Conservation (phyloP, 2,113 vertebrate species). For the Panthera uncia region DNA sequence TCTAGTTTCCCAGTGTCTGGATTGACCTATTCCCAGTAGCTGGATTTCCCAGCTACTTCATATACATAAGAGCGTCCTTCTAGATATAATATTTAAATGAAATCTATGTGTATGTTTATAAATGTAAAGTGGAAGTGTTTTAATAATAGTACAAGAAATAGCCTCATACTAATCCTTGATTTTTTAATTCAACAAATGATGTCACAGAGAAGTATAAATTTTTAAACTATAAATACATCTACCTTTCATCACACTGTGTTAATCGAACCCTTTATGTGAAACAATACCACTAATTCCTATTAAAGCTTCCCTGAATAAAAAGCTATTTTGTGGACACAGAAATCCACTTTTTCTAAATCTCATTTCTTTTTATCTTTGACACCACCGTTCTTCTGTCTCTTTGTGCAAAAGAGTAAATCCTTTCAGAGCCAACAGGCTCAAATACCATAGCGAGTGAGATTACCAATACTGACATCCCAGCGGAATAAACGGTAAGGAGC, state of each 20-base stretch:
- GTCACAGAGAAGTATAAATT: conserved; percentile 52
- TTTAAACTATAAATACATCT: conserved; percentile 67
- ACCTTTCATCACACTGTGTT: conserved; percentile 36
- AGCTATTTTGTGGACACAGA: conserved; percentile 73
- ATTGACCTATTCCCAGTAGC: background rate
- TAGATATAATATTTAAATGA: conserved; percentile 28
- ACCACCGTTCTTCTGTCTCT: conserved; percentile 61
- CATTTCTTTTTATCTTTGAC: conserved; percentile 76
- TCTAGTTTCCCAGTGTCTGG: background rate
- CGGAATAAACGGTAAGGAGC: conserved; percentile 46
- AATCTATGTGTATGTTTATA: background rate
- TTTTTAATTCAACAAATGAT: conserved; percentile 55
- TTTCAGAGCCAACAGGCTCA: conserved; percentile 73
- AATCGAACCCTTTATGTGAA: conserved; percentile 73
- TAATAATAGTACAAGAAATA: conserved; percentile 42
- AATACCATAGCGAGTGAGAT: conserved; percentile 60
- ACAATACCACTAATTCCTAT: conserved; percentile 74
- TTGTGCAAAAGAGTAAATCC: conserved; percentile 72
- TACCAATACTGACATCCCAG: conserved; percentile 66
- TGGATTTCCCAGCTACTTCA: background rate
- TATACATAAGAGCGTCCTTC: background rate
- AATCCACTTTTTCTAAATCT: conserved; percentile 74
- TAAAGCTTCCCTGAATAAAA: conserved; percentile 71
- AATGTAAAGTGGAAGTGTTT: conserved; percentile 47
- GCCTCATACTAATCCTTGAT: background rate